phyloP scores from a whole-genome alignment of 2,113 vertebrate genomes.

The Clarias magur region DNA sequence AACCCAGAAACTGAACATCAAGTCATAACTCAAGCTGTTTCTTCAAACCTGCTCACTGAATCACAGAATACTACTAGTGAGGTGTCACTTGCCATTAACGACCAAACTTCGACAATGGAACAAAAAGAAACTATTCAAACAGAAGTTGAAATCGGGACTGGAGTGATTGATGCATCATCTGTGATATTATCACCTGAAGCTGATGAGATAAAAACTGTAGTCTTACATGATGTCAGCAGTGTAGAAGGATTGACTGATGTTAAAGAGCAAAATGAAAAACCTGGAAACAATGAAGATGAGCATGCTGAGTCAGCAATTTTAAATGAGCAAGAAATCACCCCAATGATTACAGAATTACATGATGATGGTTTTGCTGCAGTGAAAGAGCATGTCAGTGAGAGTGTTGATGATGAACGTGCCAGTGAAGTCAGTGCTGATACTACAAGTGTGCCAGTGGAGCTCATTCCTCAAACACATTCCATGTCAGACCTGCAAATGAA shows the following conservation, averaged over 20 bases:
- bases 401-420: not conserved
- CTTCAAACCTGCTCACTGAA: not conserved
- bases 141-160: not conserved
- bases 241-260: too few relatives aligned
- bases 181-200: not conserved
- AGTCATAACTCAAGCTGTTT: not conserved
- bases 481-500: not conserved
- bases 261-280: too few relatives aligned
- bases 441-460: not conserved
- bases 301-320: too few relatives aligned
- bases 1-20: not conserved
- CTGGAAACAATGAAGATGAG: too few relatives aligned
- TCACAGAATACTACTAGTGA: not conserved
- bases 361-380: too few relatives aligned
- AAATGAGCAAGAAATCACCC: too few relatives aligned
- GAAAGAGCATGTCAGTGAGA: not conserved
- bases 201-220: not conserved
- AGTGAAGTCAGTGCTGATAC: not conserved
- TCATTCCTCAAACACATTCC: not conserved
- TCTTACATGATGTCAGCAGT: not conserved
- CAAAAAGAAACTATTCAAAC: not conserved
- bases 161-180: not conserved
- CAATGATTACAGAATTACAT: too few relatives aligned
- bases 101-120: not conserved
- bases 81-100: not conserved